Base-by-base conservation (phyloP, 2,113 vertebrate species). In the Peromyscus maniculatus region DNA sequence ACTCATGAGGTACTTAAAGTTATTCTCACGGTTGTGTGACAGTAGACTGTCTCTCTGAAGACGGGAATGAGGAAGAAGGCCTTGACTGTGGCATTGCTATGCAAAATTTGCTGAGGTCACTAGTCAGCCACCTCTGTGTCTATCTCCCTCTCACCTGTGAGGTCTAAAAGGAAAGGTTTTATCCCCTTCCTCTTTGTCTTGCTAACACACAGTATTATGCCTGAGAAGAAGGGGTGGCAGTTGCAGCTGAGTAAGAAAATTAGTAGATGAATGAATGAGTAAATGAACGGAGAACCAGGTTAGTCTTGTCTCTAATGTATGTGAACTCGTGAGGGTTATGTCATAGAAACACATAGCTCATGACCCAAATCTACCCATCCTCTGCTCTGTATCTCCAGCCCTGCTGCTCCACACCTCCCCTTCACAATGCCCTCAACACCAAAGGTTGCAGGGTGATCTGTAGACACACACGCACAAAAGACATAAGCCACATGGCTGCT, bases 401-500 rank as follows among this genome's bases (percentile, higher is more conserved):
- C 46, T 71, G 62, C 62, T 83, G 26, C 83, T 87, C 74, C n/a
- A 84, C 62, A 46, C 2, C 1, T 4, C 1, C 24, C 28, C 69
- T 36, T 80, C 78, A 36, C 7, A 0, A 0, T 46, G 31, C 55
- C 87, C 49, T 36, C 86, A 43, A 2, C 43, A 79, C 62, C 93
- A 62, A n/a, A 88, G 83, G 19, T 95, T 92, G 89, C 90, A 87
- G 79, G 87, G 57, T 0, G 0, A 90, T n/a, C 22, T 33, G 46
- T 77, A 92, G 66, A 94, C n/a, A 87, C 31, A 62, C 96, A 88
- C 22, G 87, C 87, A 83, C 89, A 92, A 79, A 97, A 97, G 91
- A 74, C 98, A 97, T 75, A 97, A 97, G 95, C 89, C 87, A 91
- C 97, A 97, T 96, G 91, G 79, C 95, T 97, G 84, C 93, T 97